A percentile compares a stretch with the other conserved stretches of the same genome.
Conservation (phyloP, 2,113 vertebrate species). For the Okapia johnstoni region DNA sequence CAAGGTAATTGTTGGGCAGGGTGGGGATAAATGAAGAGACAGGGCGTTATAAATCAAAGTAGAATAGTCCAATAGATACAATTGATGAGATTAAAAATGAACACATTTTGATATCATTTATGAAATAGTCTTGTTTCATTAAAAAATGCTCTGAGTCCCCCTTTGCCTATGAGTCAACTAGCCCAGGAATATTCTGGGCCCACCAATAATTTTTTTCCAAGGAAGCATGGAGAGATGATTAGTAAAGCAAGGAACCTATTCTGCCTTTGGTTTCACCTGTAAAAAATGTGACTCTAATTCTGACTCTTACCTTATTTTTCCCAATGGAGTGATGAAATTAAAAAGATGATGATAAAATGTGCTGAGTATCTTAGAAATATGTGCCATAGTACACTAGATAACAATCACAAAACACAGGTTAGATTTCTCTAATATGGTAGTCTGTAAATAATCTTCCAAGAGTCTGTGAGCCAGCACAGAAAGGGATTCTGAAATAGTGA, state of each 20-base stretch:
- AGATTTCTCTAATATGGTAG: conserved; percentile 25
- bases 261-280: not conserved
- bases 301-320: conserved; percentile 29
- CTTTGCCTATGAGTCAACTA: not conserved
- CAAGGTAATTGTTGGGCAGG: not conserved
- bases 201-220: not conserved
- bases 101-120: not conserved
- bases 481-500: conserved; percentile 19
- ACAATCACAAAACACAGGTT: conserved; percentile 5
- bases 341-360: conserved; percentile 19
- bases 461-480: not conserved
- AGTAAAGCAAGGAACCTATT: not conserved
- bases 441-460: not conserved
- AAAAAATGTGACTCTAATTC: conserved; percentile 17
- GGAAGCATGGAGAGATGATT: not conserved
- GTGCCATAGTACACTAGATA: not conserved
- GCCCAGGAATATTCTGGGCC: not conserved
- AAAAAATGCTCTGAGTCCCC: not conserved
- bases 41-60: not conserved
- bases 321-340: not conserved
- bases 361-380: not conserved
- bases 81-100: not conserved
- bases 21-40: not conserved
- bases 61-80: not conserved
- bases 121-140: conserved; percentile 14